These are phyloP conservation scores for Embidobia sp. DNA, from an alignment of 2,888 invertebrate genomes.

Conservation along the genomic window DNA sequence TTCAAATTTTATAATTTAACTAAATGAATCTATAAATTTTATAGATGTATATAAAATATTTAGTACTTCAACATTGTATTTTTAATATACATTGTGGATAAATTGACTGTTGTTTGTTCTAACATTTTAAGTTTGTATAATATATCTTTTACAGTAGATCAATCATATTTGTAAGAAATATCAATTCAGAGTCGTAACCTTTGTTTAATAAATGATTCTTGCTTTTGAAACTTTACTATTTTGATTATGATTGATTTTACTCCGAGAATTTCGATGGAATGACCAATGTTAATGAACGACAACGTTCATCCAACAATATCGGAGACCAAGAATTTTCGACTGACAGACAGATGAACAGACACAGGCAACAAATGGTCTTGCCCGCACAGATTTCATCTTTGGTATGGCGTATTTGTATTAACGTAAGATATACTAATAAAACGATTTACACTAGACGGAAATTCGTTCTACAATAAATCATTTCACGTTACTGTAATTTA, in stretches of 20 bases:
- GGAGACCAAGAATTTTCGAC: constrained; percentile 59
- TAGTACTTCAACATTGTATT: too few relatives aligned
- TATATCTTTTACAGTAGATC: constrained; percentile 33
- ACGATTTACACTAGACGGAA: constrained; percentile 28
- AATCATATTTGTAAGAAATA: constrained; percentile 42
- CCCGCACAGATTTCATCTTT: constrained; percentile 77
- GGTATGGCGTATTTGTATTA: constrained; percentile 78
- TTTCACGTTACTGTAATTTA: too few relatives aligned
- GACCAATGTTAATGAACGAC: constrained; percentile 62
- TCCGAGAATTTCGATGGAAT: constrained; percentile 52
- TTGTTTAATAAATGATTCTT: constrained; percentile 59
- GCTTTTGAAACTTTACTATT: constrained; percentile 53
- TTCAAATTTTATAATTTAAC: too few relatives aligned
- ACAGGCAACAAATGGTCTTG: constrained; percentile 79
- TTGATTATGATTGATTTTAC: constrained; percentile 64
- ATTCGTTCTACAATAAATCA: too few relatives aligned
- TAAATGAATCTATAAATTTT: too few relatives aligned
- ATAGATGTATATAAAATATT: too few relatives aligned
- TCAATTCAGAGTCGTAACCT: constrained; percentile 48
- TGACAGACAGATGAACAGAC: constrained; percentile 72
- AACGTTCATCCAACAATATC: constrained; percentile 57
- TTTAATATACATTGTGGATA: not conserved
- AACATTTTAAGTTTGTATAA: not conserved
- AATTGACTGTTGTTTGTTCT: constrained; percentile 15
- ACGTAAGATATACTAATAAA: constrained; percentile 75